Percentiles rank a stretch among this genome's conserved stretches.
These are phyloP conservation scores for Iguana delicatissima DNA, from an alignment of 2,797 vertebrate species.

Conservation along the genomic window DNA sequence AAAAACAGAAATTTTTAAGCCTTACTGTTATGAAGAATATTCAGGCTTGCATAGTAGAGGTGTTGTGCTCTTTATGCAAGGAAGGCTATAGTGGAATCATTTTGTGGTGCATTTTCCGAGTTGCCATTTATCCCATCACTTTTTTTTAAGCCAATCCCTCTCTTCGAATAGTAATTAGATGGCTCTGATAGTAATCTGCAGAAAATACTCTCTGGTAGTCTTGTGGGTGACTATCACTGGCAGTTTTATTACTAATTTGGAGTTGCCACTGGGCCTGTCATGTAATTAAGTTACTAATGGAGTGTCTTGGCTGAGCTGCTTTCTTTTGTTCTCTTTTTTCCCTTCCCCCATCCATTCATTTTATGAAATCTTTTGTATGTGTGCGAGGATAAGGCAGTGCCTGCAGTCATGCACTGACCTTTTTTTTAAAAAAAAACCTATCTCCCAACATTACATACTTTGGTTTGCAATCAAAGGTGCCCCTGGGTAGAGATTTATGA, in stretches of 20 bases:
- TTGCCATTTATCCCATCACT: slow-evolving; percentile 32
- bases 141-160: not conserved
- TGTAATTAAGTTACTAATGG: slow-evolving; percentile 25
- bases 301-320: slow-evolving; percentile 19
- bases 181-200: slow-evolving; percentile 11
- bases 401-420: slow-evolving; percentile 11
- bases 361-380: slow-evolving; percentile 24
- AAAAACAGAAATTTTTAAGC: not conserved
- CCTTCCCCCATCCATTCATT: slow-evolving; percentile 6
- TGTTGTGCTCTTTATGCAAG: slow-evolving; percentile 17
- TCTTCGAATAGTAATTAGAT: slow-evolving; percentile 33
- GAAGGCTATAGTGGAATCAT: not conserved
- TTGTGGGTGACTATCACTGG: slow-evolving; percentile 32
- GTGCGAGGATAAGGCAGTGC: slow-evolving; percentile 40
- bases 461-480: slow-evolving; percentile 60
- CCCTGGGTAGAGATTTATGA: slow-evolving; percentile 57
- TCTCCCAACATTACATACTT: slow-evolving; percentile 49
- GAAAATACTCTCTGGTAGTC: slow-evolving; percentile 22
- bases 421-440: not conserved
- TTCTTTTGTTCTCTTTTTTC: slow-evolving; percentile 3
- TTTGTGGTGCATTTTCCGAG: slow-evolving; percentile 18
- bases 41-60: not conserved
- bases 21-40: not conserved
- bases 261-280: slow-evolving; percentile 37
- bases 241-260: slow-evolving; percentile 45